Base-by-base conservation (phyloP, 2,797 vertebrate species). In the Thripadectes ignobilis region DNA sequence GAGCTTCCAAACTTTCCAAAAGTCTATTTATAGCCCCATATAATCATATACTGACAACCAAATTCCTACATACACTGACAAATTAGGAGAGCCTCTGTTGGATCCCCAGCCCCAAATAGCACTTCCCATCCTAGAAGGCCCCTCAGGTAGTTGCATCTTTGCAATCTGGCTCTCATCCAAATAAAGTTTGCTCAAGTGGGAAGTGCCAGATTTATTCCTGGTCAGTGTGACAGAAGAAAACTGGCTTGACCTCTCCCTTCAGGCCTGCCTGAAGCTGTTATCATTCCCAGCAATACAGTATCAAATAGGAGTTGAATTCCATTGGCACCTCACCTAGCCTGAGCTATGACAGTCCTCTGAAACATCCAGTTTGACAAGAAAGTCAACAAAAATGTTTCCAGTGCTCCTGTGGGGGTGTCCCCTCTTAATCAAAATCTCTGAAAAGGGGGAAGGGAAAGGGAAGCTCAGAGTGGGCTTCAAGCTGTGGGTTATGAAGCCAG, bases 1-100 rank as follows among this genome's bases (percentile, higher is more conserved):
- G 65, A 91, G 71, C 72, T 91, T 92, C 57, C 86, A 88, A 75
- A 71, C 79, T 96, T 90, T 93, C 74, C 65, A 89, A 65, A 88
- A 87, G 30, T 48, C 71, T 96, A 69, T 93, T 92, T 94, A 81
- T 88, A 94, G 46, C 57, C 32, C 88, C 38, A 22, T 55, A 67
- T 24, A 30, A 17, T 61, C 26, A 58, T 62, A n/a, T 45, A 51
- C 7, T 3, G 4, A 45, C 49, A 88, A 48, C 38, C 49, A 27
- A 82, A 76, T 89, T 92, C 67, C 57, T 61, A 5, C 1, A 2
- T 52, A 36, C 0, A 0, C 43, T 81, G 52, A 55, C 45, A 54
- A 89, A 22, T 62, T 66, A 73, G 29, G 18, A 45, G 29, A 86
- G 18, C 22, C 7, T 61, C 58, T 84, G 6, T 52, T 69, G 55